Evolutionary conservation across 1,140 invertebrate species (phyloP).

Genomic region (Drosophila punjabiensis): DNA sequence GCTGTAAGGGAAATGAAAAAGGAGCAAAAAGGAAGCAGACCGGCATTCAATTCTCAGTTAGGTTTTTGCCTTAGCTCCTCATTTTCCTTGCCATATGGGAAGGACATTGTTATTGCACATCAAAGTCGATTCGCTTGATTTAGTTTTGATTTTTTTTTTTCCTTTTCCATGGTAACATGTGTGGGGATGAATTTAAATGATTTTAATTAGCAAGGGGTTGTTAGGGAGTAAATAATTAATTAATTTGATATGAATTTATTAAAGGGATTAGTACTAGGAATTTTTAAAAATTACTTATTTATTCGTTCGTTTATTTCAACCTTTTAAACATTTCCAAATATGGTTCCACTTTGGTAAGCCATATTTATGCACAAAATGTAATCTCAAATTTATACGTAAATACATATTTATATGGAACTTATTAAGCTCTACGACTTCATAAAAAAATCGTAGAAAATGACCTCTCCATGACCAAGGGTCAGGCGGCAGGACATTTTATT

Average conservation of each 20-base stretch:
- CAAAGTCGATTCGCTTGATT: constrained; percentile 44
- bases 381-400: constrained; percentile 34
- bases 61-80: constrained; percentile 13
- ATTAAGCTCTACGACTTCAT: constrained; percentile 18
- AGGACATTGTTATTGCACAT: constrained; percentile 44
- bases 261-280: neutral
- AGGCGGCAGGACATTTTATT: constrained; percentile 68
- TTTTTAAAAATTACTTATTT: neutral
- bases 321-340: neutral
- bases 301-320: neutral
- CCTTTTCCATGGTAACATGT: neutral
- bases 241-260: neutral
- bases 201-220: constrained; percentile 16
- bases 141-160: constrained; percentile 15
- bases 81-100: constrained; percentile 2
- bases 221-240: neutral
- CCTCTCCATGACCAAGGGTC: constrained; percentile 37
- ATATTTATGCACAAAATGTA: constrained; percentile 31
- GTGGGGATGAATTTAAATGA: constrained; percentile 19
- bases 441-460: constrained; percentile 51
- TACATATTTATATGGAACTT: constrained; percentile 38
- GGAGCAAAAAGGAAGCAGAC: constrained; percentile 2
- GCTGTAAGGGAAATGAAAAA: neutral
- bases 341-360: constrained; percentile 11
- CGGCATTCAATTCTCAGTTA: constrained; percentile 26